Conservation (phyloP, 2,888 invertebrate species). For the Oconnorella tubifera region DNA sequence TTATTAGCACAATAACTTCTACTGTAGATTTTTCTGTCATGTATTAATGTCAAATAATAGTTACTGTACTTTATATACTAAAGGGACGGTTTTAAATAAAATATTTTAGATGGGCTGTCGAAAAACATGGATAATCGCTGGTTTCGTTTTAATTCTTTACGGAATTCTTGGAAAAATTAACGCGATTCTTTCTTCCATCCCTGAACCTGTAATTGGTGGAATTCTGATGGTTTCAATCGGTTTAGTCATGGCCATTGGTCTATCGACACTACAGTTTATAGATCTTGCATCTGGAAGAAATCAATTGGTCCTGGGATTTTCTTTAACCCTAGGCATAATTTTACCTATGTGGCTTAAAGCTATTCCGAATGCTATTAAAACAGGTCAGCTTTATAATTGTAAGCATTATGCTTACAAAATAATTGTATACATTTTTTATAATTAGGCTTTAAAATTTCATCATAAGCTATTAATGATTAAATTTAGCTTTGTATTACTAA, state of each 20-base stretch:
- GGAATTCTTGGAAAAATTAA: constrained; percentile 57
- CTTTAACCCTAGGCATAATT: constrained; percentile 76
- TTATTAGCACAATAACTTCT: too few relatives aligned
- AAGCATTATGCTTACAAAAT: too few relatives aligned
- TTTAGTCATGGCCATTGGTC: constrained; percentile 49
- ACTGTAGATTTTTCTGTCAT: too few relatives aligned
- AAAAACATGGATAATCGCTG: constrained; percentile 49
- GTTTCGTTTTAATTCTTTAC: constrained; percentile 47
- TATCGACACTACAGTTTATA: constrained; percentile 59
- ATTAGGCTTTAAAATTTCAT: too few relatives aligned
- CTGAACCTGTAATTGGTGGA: constrained; percentile 58
- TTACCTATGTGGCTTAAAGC: constrained; percentile 43
- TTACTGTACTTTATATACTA: too few relatives aligned
- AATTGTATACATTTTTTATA: too few relatives aligned
- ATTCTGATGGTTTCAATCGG: constrained; percentile 52
- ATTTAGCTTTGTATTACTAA: too few relatives aligned
- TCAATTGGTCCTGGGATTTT: constrained; percentile 81
- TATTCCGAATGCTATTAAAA: constrained; percentile 40
- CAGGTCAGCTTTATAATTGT: too few relatives aligned
- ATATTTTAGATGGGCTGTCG: constrained; percentile 51
- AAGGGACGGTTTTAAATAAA: too few relatives aligned
- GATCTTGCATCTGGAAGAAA: constrained; percentile 79
- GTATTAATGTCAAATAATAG: too few relatives aligned
- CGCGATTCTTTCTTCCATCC: constrained; percentile 58
- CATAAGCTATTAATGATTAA: too few relatives aligned